Evolutionary conservation across 2,113 vertebrate genomes (phyloP), one percentile per base, ranked within the genome.

Genomic region (Progne subis): DNA sequence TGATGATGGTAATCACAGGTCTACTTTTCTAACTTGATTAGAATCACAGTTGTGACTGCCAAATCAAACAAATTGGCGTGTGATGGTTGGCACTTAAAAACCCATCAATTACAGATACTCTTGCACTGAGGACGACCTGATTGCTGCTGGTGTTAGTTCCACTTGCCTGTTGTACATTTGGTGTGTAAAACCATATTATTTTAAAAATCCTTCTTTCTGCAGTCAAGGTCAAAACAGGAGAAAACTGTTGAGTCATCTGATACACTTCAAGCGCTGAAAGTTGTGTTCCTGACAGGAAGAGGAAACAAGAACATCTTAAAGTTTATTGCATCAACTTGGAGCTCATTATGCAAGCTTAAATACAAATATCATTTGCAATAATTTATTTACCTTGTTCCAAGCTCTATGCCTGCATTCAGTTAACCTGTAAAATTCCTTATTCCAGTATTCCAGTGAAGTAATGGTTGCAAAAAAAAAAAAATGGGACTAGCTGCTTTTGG

Each of bases 21-120:
- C 77, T 92, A 23, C 61, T 76, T 60, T 71, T 82, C 86, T 90
- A 76, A 88, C 88, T 79, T 94, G 95, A 95, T 96, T 92, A 94
- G 86, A 90, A 77, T 94, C 61, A 34, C 52, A 57, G 61, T 78
- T 84, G 80, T 60, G 68, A 34, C 94, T 94, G 90, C 60, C 79
- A 82, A 93, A 86, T 93, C 86, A 93, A 79, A 91, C 59, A 79
- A 86, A 91, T 72, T 67, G 67, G 53, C 72, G 18, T 77, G 55
- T 59, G 86, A 50, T 75, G 32, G 76, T 46, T 0, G 15, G 57
- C 92, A 64, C 65, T 76, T 75, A 60, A 68, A 78, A 79, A 49
- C 41, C 41, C 56, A 37, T 72, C 69, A 92, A 34, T 84, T 95
- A 67, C 18, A 7, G 26, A 21, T 11, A 0, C 53, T 67, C 24